Conservation (phyloP, 1,140 invertebrate species). For the Tribolium castaneum region DNA sequence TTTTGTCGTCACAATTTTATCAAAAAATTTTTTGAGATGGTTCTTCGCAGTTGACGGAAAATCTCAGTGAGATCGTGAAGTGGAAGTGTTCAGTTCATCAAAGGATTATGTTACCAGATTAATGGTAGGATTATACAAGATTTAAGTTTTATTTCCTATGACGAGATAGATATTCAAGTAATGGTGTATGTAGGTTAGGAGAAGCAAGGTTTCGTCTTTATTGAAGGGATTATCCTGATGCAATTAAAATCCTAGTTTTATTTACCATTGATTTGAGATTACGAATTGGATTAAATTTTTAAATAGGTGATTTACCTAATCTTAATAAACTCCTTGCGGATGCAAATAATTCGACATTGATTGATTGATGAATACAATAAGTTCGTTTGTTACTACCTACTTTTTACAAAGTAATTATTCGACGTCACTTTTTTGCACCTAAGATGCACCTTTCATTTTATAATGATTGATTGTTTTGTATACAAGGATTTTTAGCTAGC, state of each 20-base stretch:
- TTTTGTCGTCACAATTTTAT: not conserved
- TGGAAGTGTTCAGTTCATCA: not conserved
- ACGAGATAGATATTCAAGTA: not conserved
- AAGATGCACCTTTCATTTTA: not conserved
- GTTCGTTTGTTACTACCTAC: not conserved
- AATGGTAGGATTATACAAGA: not conserved
- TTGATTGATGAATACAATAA: not conserved
- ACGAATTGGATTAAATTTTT: not conserved
- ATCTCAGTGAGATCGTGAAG: not conserved
- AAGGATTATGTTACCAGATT: slow-evolving; percentile 16
- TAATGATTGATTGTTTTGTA: not conserved
- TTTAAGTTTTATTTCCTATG: not conserved
- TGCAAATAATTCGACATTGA: not conserved
- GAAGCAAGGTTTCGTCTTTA: not conserved
- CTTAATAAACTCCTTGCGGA: too few species aligned
- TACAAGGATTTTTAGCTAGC: too few species aligned
- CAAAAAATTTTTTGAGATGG: slow-evolving; percentile 1
- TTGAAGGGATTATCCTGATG: not conserved
- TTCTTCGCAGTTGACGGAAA: not conserved
- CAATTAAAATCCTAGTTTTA: not conserved
- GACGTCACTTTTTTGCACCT: not conserved
- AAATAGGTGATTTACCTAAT: too few species aligned
- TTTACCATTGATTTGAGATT: not conserved
- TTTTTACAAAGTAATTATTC: not conserved
- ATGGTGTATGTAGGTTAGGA: not conserved